Conservation (phyloP, 2,113 vertebrate species). For the Phainopepla nitens region DNA sequence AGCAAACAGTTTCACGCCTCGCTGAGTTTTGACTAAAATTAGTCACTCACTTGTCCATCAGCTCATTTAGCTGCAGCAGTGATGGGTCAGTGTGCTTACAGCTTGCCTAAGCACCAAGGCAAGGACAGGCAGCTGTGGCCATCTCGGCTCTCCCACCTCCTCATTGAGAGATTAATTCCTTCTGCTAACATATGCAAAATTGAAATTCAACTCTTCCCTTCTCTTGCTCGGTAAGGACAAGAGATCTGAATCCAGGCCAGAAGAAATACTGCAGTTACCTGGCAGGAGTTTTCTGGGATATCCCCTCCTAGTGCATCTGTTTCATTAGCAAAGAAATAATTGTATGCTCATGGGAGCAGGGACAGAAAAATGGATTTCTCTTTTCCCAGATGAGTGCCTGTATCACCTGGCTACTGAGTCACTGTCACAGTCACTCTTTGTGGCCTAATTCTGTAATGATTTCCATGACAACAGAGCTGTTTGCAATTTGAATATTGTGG, state of each 20-base stretch:
- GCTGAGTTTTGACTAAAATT: neutral
- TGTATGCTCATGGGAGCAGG: neutral
- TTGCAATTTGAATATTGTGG: neutral
- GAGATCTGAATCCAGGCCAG: neutral
- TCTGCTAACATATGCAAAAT: neutral
- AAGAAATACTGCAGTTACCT: neutral
- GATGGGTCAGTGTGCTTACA: neutral
- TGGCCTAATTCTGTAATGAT: conserved; percentile 55
- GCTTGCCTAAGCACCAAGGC: fast-evolving
- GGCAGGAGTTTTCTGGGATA: neutral
- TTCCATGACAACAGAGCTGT: conserved; percentile 48
- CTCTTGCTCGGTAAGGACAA: neutral
- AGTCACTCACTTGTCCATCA: neutral
- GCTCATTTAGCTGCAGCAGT: neutral
- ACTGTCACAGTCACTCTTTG: conserved; percentile 40
- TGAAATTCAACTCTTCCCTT: neutral
- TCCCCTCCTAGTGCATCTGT: neutral
- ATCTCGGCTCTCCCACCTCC: neutral
- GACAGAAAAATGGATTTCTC: neutral
- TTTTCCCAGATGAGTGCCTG: conserved; percentile 8
- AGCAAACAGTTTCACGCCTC: neutral
- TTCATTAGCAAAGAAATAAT: neutral
- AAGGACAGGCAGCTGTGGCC: neutral
- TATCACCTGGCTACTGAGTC: conserved; percentile 54
- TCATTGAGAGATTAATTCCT: neutral